phyloP scores from a whole-genome alignment of 2,113 vertebrate genomes.

The Rhea americana region DNA sequence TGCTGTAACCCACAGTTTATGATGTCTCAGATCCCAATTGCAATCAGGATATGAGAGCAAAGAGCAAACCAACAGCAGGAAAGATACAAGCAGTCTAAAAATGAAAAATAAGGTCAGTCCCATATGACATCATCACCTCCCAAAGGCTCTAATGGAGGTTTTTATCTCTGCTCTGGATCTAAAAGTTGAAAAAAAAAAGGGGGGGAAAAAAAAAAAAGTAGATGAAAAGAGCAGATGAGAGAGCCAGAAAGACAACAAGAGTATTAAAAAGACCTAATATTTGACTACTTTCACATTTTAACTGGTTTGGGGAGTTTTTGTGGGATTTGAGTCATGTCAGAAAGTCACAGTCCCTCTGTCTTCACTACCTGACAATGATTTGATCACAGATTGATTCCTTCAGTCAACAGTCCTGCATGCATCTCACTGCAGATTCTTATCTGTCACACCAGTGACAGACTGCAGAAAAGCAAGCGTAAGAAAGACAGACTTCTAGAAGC shows the following conservation, averaged over 20 bases:
- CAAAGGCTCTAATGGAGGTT: not conserved
- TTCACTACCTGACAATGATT: not conserved
- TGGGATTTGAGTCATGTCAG: not conserved
- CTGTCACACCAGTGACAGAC: not conserved
- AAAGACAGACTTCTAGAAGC: not conserved
- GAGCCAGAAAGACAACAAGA: not conserved
- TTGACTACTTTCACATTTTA: not conserved
- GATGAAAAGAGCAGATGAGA: not conserved
- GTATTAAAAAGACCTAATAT: not conserved
- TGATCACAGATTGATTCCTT: not conserved
- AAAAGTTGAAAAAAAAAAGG: not conserved
- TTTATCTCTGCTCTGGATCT: conserved; percentile 4
- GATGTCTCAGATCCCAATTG: not conserved
- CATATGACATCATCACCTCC: not conserved
- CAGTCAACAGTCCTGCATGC: not conserved
- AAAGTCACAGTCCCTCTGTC: not conserved
- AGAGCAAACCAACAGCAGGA: not conserved
- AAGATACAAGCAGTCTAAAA: not conserved
- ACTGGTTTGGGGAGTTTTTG: not conserved
- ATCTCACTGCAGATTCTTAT: not conserved
- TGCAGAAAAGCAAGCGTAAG: not conserved
- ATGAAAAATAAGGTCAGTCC: not conserved
- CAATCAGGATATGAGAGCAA: not conserved
- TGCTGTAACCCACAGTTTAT: not conserved
- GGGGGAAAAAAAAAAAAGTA: not conserved